Evolutionary conservation across 2,888 invertebrate species (phyloP).

Genomic region (Elegia similella): DNA sequence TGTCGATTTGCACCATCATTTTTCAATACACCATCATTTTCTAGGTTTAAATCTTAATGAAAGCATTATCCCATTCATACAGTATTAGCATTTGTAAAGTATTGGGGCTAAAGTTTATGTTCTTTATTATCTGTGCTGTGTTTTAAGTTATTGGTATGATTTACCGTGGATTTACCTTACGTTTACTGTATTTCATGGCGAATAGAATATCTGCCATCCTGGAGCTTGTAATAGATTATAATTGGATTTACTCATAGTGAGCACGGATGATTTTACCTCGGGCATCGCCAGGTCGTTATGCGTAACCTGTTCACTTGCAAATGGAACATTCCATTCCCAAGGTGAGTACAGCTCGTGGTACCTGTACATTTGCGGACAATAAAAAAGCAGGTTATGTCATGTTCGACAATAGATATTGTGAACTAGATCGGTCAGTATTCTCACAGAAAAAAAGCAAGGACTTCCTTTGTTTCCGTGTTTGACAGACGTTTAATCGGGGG

Average conservation of each 20-base stretch:
- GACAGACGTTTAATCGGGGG: neutral
- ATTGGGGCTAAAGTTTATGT: too few relatives aligned
- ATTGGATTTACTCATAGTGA: constrained; percentile 42
- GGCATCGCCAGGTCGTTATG: constrained; percentile 26
- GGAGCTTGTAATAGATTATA: neutral
- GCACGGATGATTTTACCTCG: constrained; percentile 7
- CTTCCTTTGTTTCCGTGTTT: constrained; percentile 1
- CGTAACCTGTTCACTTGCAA: constrained; percentile 37
- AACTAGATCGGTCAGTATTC: constrained; percentile 10
- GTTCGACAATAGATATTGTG: constrained; percentile 33
- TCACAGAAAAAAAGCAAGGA: neutral
- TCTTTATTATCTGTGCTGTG: too few relatives aligned
- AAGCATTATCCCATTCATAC: too few relatives aligned
- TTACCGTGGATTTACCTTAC: too few relatives aligned
- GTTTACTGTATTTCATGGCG: too few relatives aligned
- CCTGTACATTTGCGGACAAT: constrained; percentile 51
- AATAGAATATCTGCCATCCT: too few relatives aligned
- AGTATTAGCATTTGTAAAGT: too few relatives aligned
- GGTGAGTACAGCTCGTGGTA: constrained; percentile 57
- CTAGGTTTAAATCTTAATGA: too few relatives aligned
- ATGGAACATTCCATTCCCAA: constrained; percentile 71
- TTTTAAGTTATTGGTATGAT: too few relatives aligned
- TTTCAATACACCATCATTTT: too few relatives aligned
- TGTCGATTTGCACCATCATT: too few relatives aligned
- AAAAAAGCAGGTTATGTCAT: constrained; percentile 54